These are phyloP conservation scores for Thaleichthys pacificus DNA, from an alignment of 2,797 vertebrate genomes.

Conservation along the genomic window DNA sequence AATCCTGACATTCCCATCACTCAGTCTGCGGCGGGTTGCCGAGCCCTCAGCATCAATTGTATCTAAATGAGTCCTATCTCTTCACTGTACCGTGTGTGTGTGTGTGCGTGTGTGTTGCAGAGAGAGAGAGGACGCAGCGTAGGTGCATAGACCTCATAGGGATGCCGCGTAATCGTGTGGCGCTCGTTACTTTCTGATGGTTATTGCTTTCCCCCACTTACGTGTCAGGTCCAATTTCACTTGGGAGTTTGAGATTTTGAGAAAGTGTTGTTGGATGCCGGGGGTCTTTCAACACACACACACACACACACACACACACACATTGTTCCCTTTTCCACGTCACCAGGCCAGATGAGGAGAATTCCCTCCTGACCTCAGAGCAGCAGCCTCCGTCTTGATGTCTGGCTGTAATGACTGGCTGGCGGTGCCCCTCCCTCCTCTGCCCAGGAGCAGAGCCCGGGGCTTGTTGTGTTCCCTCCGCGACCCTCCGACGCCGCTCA, in stretches of 20 bases:
- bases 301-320: slow-evolving; percentile 6
- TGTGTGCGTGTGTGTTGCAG: slow-evolving; percentile 15
- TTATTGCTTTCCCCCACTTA: slow-evolving; percentile 8
- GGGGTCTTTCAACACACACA: slow-evolving; percentile 4
- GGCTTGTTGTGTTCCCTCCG: slow-evolving; percentile 30
- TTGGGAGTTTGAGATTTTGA: no score
- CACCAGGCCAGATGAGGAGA: not conserved
- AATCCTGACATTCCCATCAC: slow-evolving; percentile 78
- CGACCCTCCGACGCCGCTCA: slow-evolving; percentile 18
- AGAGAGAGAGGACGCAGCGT: slow-evolving; percentile 13
- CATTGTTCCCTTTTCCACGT: not conserved
- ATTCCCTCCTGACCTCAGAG: slow-evolving; percentile 45
- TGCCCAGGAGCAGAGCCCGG: slow-evolving; percentile 16
- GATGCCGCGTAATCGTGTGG: not conserved
- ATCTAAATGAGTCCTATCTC: slow-evolving; percentile 61
- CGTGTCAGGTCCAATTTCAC: not conserved
- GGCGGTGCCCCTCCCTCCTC: slow-evolving; percentile 24
- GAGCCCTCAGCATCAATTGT: slow-evolving; percentile 41
- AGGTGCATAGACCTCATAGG: not conserved
- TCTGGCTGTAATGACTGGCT: slow-evolving; percentile 34
- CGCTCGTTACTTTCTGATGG: not conserved
- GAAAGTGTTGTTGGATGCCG: no score
- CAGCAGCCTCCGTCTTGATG: slow-evolving; percentile 28
- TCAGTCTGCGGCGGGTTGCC: slow-evolving; percentile 47
- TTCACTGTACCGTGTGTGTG: slow-evolving; percentile 50